Evolutionary conservation across 2,888 invertebrate species (phyloP).

Genomic region (Amorpha juglandis): DNA sequence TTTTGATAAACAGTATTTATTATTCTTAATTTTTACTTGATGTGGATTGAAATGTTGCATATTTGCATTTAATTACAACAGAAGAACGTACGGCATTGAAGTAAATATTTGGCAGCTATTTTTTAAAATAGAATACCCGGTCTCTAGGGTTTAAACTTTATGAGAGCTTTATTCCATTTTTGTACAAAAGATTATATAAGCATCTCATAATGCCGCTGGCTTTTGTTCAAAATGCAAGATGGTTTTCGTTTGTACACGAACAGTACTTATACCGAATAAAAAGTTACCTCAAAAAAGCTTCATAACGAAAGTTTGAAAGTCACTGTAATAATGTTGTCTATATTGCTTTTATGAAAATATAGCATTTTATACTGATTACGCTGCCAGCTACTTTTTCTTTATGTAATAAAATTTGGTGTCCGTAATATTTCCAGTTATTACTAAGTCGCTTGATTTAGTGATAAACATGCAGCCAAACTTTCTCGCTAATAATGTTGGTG

Average conservation of each 20-base stretch:
- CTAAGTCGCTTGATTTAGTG: no score
- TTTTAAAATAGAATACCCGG: conserved; percentile 17
- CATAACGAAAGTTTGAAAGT: conserved; percentile 2
- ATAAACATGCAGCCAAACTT: no score
- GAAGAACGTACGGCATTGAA: not conserved
- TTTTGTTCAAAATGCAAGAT: conserved; percentile 24
- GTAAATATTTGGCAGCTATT: conserved; percentile 11
- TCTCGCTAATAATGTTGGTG: no score
- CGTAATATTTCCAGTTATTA: no score
- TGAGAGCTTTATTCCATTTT: conserved; percentile 22
- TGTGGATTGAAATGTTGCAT: no score
- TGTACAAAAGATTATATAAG: conserved; percentile 19
- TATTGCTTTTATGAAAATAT: not conserved
- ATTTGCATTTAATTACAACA: no score
- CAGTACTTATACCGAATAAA: not conserved
- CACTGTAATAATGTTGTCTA: not conserved
- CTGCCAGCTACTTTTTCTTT: no score
- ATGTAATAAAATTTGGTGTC: no score
- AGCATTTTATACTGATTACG: not conserved
- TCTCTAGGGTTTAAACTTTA: conserved; percentile 17
- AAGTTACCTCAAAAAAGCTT: conserved; percentile 7
- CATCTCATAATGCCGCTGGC: conserved; percentile 22
- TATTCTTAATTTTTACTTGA: no score
- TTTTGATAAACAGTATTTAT: no score
- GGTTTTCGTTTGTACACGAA: conserved; percentile 12